Evolutionary conservation across 2,888 invertebrate genomes (phyloP).

Genomic region (Neoascia interrupta): DNA sequence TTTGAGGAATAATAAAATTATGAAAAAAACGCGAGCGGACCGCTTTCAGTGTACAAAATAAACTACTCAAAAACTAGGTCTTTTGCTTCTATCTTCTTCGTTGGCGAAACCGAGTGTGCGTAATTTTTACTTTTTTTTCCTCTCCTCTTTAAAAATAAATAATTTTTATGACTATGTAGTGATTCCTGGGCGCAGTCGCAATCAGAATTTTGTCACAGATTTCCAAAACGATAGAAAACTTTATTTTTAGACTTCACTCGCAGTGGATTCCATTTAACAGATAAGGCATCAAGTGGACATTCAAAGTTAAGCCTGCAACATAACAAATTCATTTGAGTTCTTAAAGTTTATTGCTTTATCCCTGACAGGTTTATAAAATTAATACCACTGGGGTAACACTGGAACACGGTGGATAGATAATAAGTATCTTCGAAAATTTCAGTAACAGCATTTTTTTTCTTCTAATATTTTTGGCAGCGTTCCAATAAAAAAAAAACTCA

Average conservation of each 20-base stretch:
- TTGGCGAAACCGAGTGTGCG: conserved; percentile 38
- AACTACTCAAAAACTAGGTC: conserved; percentile 27
- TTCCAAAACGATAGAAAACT: conserved; percentile 15
- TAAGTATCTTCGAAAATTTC: background rate
- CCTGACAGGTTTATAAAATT: conserved; percentile 29
- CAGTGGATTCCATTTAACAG: conserved; percentile 34
- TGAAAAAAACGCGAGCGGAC: too few species aligned
- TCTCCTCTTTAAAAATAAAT: conserved; percentile 46
- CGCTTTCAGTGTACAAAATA: too few species aligned
- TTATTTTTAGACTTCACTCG: conserved; percentile 47
- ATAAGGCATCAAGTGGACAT: too few species aligned
- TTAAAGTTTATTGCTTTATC: background rate
- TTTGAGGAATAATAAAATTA: too few species aligned
- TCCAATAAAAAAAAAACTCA: conserved; percentile 30
- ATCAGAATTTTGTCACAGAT: conserved; percentile 34
- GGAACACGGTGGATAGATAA: background rate
- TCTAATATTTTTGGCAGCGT: conserved; percentile 5
- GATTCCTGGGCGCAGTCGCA: conserved; percentile 54
- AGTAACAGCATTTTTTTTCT: conserved; percentile 7
- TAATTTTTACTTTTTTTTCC: too few species aligned
- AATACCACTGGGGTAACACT: conserved; percentile 4
- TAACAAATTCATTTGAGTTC: conserved; percentile 23
- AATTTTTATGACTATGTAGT: conserved; percentile 51
- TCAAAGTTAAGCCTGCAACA: conserved; percentile 3
- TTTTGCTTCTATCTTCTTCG: background rate